Evolutionary conservation across 2,113 vertebrate genomes (phyloP).

Genomic region (Pseudorhombus dupliciocellatus): DNA sequence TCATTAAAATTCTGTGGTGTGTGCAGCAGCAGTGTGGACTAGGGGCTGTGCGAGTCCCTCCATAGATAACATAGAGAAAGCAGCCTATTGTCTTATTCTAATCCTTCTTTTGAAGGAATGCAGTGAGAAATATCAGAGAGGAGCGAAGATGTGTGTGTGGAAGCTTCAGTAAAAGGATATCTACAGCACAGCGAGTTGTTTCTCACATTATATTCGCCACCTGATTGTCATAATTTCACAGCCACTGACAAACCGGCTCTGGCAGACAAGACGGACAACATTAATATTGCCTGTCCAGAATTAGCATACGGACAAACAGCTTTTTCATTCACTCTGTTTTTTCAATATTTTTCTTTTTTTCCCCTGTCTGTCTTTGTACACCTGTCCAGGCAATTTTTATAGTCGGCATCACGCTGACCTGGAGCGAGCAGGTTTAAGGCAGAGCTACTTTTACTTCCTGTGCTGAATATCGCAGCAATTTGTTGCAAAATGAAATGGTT

Average conservation of each 20-base stretch:
- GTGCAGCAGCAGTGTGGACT: constrained; percentile 39
- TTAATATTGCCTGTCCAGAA: constrained; percentile 31
- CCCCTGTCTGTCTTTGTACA: background rate
- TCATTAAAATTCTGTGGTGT: constrained; percentile 55
- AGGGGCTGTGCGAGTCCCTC: constrained; percentile 47
- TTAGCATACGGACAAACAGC: constrained; percentile 34
- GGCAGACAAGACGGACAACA: constrained; percentile 15
- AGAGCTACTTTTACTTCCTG: constrained; percentile 11
- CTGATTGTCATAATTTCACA: constrained; percentile 27
- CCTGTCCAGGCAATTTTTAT: constrained; percentile 21
- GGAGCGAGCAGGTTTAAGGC: constrained; percentile 29
- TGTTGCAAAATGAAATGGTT: background rate
- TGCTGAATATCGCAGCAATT: background rate
- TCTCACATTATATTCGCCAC: constrained; percentile 23
- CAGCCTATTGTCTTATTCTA: constrained; percentile 64
- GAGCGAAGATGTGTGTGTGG: constrained; percentile 21
- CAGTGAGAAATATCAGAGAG: constrained; percentile 41
- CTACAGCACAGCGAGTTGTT: constrained; percentile 27
- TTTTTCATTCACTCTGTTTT: constrained; percentile 3
- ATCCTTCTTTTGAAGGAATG: constrained; percentile 62
- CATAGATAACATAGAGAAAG: constrained; percentile 59
- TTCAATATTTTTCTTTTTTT: background rate
- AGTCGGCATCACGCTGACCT: constrained; percentile 46
- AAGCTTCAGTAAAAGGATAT: constrained; percentile 29
- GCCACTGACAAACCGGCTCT: constrained; percentile 11